Evolutionary conservation across 2,113 vertebrate species (phyloP).

Genomic region (Rattus norvegicus): DNA sequence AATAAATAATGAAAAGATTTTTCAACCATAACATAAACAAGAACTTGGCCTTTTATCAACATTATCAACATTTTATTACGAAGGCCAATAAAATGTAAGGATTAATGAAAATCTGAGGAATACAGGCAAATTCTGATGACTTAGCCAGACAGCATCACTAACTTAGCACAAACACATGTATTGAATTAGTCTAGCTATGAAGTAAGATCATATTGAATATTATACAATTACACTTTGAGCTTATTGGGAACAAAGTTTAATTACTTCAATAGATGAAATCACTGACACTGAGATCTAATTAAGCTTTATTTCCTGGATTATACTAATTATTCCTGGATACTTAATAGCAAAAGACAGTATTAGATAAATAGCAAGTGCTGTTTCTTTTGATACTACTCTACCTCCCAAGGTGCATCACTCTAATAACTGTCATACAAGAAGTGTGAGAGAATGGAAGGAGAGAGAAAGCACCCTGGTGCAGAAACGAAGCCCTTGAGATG

Average conservation of each 20-base stretch:
- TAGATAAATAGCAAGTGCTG: constrained; percentile 47
- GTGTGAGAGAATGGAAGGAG: not conserved
- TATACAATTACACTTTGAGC: not conserved
- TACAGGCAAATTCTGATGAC: constrained; percentile 37
- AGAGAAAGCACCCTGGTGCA: constrained; percentile 16
- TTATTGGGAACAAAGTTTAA: constrained; percentile 26
- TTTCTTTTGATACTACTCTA: constrained; percentile 57
- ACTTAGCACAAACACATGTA: constrained; percentile 7
- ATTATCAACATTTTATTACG: not conserved
- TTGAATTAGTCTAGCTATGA: constrained; percentile 50
- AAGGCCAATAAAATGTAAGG: constrained; percentile 10
- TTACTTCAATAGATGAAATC: constrained; percentile 53
- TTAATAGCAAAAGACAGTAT: constrained; percentile 18
- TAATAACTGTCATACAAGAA: constrained; percentile 61
- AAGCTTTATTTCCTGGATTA: constrained; percentile 37
- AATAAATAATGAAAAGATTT: constrained; percentile 33
- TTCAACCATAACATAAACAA: not conserved
- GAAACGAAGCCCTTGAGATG: constrained; percentile 61
- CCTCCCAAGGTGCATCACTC: constrained; percentile 55
- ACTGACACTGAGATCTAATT: constrained; percentile 43
- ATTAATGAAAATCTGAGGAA: constrained; percentile 36
- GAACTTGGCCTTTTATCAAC: constrained; percentile 34
- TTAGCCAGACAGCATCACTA: constrained; percentile 23
- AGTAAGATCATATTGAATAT: constrained; percentile 43
- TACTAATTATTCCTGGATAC: not conserved